Evolutionary conservation across 1,140 invertebrate species (phyloP).

Genomic region (Drosophila jambulina): DNA sequence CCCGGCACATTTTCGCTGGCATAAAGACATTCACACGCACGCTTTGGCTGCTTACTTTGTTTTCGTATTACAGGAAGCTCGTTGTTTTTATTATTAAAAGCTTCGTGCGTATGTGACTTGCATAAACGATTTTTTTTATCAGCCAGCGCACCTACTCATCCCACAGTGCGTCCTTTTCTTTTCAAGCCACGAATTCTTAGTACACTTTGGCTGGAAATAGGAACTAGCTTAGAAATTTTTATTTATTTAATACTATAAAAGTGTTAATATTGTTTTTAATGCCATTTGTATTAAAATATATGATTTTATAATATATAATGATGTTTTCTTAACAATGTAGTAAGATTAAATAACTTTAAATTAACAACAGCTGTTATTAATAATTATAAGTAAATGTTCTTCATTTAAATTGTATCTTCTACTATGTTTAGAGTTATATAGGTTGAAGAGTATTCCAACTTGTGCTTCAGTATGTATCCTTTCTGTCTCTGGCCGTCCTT

Average conservation of each 20-base stretch:
- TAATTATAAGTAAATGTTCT: background rate
- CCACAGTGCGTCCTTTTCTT: constrained; percentile 9
- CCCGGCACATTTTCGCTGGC: constrained; percentile 19
- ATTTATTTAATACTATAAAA: background rate
- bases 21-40: constrained; percentile 76
- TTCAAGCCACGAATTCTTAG: background rate
- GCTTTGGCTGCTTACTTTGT: constrained; percentile 50
- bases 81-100: constrained; percentile 84
- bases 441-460: constrained; percentile 1
- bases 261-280: no score
- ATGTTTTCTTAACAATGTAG: background rate
- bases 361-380: background rate
- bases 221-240: background rate
- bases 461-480: background rate
- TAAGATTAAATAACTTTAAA: background rate
- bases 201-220: background rate
- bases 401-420: background rate
- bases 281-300: no score
- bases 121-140: constrained; percentile 75
- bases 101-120: constrained; percentile 80
- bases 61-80: constrained; percentile 75
- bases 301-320: no score
- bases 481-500: constrained; percentile 20
- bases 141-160: constrained; percentile 53
- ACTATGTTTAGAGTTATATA: background rate